phyloP scores from a whole-genome alignment of 2,797 vertebrate genomes.

The Clarias fuscus region DNA sequence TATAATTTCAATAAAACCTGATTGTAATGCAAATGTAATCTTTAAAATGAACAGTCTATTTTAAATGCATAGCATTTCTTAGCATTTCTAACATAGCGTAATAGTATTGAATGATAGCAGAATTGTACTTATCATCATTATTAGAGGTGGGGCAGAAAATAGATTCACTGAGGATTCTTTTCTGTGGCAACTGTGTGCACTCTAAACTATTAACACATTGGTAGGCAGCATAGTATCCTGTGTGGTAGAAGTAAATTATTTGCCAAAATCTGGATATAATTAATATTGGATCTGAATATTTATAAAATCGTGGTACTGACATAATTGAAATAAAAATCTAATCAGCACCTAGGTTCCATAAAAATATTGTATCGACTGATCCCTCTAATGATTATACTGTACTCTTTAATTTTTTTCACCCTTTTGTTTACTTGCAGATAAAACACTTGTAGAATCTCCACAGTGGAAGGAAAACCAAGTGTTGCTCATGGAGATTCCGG shows the following conservation, averaged over 20 bases:
- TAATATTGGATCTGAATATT: too few species aligned
- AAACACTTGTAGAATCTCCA: constrained; percentile 58
- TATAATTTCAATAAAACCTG: not conserved
- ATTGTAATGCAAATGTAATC: not conserved
- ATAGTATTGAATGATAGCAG: not conserved
- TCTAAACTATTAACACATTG: too few species aligned
- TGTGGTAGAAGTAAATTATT: too few species aligned
- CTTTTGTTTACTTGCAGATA: constrained; percentile 59
- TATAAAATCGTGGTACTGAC: too few species aligned
- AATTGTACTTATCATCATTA: not conserved
- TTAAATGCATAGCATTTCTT: not conserved
- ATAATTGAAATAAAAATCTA: too few species aligned
- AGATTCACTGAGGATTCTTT: too few species aligned
- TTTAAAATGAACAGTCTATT: not conserved
- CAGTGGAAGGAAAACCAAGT: constrained; percentile 67
- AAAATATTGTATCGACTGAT: too few species aligned
- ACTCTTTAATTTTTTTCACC: not conserved
- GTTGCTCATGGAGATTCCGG: constrained; percentile 68
- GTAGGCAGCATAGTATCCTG: too few species aligned
- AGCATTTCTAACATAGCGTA: not conserved
- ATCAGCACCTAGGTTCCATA: too few species aligned
- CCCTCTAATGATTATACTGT: not conserved
- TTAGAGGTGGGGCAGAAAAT: not conserved
- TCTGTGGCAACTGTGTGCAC: too few species aligned
- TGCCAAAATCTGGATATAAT: too few species aligned